These are phyloP conservation scores for Brachirus orientalis DNA, from an alignment of 2,113 vertebrate genomes.

Conservation along the genomic window DNA sequence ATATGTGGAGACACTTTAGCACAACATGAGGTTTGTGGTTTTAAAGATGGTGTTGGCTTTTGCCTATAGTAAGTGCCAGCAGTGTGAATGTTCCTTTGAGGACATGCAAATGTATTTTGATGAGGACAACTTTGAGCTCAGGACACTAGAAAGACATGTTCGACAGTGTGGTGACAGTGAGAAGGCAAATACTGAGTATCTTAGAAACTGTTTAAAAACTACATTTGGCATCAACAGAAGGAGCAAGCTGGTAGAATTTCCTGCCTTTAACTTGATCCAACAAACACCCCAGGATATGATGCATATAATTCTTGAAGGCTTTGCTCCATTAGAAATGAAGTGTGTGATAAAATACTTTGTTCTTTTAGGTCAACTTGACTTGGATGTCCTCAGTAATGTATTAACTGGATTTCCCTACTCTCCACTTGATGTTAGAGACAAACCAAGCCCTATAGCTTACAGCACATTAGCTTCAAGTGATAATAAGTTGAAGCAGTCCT, in stretches of 20 bases:
- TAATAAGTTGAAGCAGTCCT: constrained; percentile 16
- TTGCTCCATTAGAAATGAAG: constrained; percentile 6
- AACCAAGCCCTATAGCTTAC: constrained; percentile 11
- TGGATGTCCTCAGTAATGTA: constrained; percentile 23
- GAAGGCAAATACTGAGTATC: background rate
- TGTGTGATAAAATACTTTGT: constrained; percentile 24
- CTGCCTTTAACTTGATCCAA: background rate
- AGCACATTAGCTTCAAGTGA: constrained; percentile 18
- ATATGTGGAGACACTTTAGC: no score
- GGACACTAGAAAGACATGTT: no score
- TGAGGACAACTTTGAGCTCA: background rate
- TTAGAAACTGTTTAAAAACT: background rate
- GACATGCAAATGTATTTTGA: background rate
- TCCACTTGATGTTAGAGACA: constrained; percentile 25
- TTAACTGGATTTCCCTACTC: constrained; percentile 16
- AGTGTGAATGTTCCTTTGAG: background rate
- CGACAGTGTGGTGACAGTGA: no score
- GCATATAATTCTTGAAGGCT: background rate
- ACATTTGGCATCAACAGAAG: background rate
- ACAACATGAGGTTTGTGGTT: no score
- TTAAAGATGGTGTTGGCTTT: background rate
- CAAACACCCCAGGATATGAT: background rate
- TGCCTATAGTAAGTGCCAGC: background rate
- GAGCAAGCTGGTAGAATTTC: no score
- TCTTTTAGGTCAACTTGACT: constrained; percentile 17